Evolutionary conservation across 2,888 invertebrate species (phyloP).

Genomic region (Archips xylosteana): DNA sequence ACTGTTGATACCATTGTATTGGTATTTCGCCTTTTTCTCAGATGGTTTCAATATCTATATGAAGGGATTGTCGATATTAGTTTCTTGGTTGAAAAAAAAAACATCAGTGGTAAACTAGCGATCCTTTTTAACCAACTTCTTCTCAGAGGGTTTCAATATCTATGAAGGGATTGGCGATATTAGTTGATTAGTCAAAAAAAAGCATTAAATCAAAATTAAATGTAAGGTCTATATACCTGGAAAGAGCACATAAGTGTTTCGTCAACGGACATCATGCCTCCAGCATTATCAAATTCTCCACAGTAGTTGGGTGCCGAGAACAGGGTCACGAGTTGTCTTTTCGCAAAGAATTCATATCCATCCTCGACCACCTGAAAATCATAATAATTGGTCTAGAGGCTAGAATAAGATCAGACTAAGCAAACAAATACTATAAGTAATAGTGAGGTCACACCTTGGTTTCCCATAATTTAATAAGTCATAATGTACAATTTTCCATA

Average conservation of each 20-base stretch:
- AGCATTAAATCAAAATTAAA: constrained; percentile 23
- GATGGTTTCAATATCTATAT: constrained; percentile 99
- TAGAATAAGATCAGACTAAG: not conserved
- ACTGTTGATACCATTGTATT: constrained; percentile 95
- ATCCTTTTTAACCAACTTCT: constrained; percentile 68
- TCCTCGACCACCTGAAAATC: constrained; percentile 95
- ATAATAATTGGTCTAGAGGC: constrained; percentile 37
- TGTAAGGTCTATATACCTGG: constrained; percentile 88
- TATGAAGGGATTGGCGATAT: constrained; percentile 69
- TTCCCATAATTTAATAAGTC: too few relatives aligned
- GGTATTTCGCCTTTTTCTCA: constrained; percentile 99
- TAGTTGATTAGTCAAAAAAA: constrained; percentile 33
- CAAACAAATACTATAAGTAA: not conserved
- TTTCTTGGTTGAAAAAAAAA: constrained; percentile 39
- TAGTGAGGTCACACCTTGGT: too few relatives aligned
- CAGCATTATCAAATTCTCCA: constrained; percentile 99
- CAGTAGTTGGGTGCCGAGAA: constrained; percentile 99
- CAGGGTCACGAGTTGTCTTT: constrained; percentile 98
- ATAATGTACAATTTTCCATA: too few relatives aligned
- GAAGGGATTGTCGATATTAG: constrained; percentile 49
- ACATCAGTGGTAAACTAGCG: constrained; percentile 39
- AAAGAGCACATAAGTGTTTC: constrained; percentile 99
- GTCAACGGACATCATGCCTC: constrained; percentile 99
- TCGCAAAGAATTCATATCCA: constrained; percentile 99
- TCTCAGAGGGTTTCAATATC: constrained; percentile 99